A percentile compares a stretch with the other conserved stretches of the same genome.
These are phyloP conservation scores for Echinometra lucunter DNA, from an alignment of 53 echinoderm and acorn worm species.

Conservation along the genomic window DNA sequence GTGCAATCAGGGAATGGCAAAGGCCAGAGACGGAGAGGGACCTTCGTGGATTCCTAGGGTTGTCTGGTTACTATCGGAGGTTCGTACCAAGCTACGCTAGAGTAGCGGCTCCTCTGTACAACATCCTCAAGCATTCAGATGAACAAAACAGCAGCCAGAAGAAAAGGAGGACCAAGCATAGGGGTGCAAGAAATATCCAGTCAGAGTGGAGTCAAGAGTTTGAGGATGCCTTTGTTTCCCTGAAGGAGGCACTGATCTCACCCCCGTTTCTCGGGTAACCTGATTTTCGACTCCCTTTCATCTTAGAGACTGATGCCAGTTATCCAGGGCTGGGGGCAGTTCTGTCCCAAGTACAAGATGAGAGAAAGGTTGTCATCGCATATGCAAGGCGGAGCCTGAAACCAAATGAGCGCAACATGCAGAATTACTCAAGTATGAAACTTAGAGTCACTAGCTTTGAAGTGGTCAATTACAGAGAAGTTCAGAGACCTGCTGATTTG, in stretches of 20 bases:
- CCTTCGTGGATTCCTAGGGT: constrained; percentile 67
- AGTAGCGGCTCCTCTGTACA: constrained; percentile 74
- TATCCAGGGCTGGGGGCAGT: constrained; percentile 69
- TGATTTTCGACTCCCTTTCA: constrained; percentile 68
- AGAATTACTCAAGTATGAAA: constrained; percentile 76
- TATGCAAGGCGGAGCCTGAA: constrained; percentile 72
- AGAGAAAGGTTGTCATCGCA: constrained; percentile 58
- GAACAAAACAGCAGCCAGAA: too few species aligned
- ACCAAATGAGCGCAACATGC: constrained; percentile 69
- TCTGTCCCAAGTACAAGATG: too few species aligned
- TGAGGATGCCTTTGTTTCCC: constrained; percentile 24
- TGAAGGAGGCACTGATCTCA: constrained; percentile 70
- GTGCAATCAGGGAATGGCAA: constrained; percentile 68
- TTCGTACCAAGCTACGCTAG: constrained; percentile 73
- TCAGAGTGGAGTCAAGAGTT: not conserved
- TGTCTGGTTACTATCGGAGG: constrained; percentile 71
- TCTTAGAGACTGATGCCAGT: constrained; percentile 75
- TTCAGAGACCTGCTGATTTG: constrained; percentile 71
- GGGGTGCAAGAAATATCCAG: too few species aligned
- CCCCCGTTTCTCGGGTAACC: constrained; percentile 77
- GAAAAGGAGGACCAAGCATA: not conserved
- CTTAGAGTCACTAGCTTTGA: constrained; percentile 64
- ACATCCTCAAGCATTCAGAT: constrained; percentile 42
- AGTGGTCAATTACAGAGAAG: constrained; percentile 66
- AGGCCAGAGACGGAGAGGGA: too few species aligned